Evolutionary conservation across 2,113 vertebrate species (phyloP).

Genomic region (Pangasianodon gigas): DNA sequence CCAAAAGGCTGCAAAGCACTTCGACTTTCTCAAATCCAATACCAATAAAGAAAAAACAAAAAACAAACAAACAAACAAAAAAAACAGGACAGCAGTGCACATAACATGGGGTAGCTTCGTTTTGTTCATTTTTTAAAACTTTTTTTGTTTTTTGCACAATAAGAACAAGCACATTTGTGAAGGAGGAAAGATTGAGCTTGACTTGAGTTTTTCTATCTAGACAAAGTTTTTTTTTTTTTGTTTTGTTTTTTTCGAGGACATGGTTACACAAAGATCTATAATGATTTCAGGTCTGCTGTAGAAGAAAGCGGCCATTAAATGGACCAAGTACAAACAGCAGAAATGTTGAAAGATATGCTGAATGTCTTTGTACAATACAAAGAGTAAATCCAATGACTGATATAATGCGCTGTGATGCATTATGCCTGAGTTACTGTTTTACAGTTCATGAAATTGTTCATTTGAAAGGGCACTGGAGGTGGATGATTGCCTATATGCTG

Average conservation of each 20-base stretch:
- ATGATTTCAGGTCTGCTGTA: neutral
- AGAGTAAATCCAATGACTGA: slow-evolving; percentile 13
- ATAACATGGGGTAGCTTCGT: slow-evolving; percentile 78
- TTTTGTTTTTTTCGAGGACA: slow-evolving; percentile 15
- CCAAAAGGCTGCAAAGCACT: slow-evolving; percentile 90
- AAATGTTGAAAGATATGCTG: neutral
- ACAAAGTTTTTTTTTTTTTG: neutral
- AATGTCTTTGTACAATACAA: slow-evolving; percentile 14
- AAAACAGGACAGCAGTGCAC: slow-evolving; percentile 82
- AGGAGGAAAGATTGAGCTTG: slow-evolving; percentile 82
- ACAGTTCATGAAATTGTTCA: slow-evolving; percentile 12
- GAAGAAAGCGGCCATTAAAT: neutral
- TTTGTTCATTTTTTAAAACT: slow-evolving; percentile 5
- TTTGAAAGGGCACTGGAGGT: slow-evolving; percentile 59
- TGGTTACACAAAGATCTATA: neutral
- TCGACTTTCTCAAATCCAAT: slow-evolving; percentile 57
- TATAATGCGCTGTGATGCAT: slow-evolving; percentile 65
- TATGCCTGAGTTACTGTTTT: slow-evolving; percentile 67
- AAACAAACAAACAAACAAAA: slow-evolving; percentile 52
- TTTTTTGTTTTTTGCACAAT: slow-evolving; percentile 50
- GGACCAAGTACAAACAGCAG: neutral
- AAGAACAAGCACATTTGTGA: slow-evolving; percentile 79
- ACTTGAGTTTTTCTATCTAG: slow-evolving; percentile 68
- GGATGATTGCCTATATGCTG: slow-evolving; percentile 74
- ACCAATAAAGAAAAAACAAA: slow-evolving; percentile 11